A percentile compares a stretch with the other conserved stretches of the same genome.
Conservation (phyloP, 1,140 invertebrate genomes). For the Ostrea denselamellosa region DNA sequence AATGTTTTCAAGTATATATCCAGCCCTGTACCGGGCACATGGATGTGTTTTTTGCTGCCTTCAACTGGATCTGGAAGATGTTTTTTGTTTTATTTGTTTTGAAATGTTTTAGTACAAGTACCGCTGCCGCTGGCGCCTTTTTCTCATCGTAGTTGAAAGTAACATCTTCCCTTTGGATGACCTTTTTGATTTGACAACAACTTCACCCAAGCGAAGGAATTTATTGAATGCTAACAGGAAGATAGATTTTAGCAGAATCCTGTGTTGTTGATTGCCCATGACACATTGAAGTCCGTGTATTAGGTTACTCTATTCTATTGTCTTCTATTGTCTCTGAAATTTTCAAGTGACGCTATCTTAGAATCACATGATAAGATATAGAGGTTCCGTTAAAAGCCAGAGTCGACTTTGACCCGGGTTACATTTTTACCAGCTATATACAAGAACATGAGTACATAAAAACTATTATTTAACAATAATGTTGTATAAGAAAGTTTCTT, state of each 20-base stretch:
- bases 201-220: not conserved
- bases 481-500: too few relatives aligned
- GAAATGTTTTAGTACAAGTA: not conserved
- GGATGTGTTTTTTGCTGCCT: not conserved
- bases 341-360: too few relatives aligned
- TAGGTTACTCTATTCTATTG: too few relatives aligned
- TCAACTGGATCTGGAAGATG: not conserved
- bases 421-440: too few relatives aligned
- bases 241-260: not conserved
- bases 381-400: too few relatives aligned
- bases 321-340: too few relatives aligned
- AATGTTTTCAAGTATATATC: not conserved
- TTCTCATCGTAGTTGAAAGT: not conserved
- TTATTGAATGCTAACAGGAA: slow-evolving; percentile 1
- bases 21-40: not conserved
- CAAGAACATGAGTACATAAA: too few relatives aligned
- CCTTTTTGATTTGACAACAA: not conserved
- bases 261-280: not conserved
- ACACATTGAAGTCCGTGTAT: not conserved
- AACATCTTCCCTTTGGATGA: not conserved
- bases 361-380: too few relatives aligned
- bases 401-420: too few relatives aligned
- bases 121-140: not conserved
- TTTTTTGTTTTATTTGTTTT: not conserved
- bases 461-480: too few relatives aligned